Percentiles rank a stretch among this genome's conserved stretches.
These are phyloP conservation scores for Uropetala carovei DNA, from an alignment of 2,888 invertebrate species.

Conservation along the genomic window DNA sequence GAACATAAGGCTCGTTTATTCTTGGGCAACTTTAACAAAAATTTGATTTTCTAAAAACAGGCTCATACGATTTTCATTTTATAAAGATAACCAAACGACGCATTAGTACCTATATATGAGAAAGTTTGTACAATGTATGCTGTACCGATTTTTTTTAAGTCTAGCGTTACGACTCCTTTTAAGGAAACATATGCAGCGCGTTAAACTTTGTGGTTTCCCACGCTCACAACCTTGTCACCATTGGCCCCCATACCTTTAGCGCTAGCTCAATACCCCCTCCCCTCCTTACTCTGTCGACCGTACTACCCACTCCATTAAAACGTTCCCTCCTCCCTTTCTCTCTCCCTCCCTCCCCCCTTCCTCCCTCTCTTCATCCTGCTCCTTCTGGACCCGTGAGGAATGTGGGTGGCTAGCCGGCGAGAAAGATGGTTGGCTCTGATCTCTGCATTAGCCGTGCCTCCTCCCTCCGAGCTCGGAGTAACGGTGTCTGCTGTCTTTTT, in stretches of 20 bases:
- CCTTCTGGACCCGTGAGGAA: constrained; percentile 47
- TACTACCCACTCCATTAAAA: neutral
- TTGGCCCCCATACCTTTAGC: neutral
- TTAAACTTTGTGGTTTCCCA: constrained; percentile 27
- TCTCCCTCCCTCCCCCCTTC: neutral
- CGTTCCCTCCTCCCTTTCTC: neutral
- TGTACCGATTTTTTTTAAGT: too few species aligned
- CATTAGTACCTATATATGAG: too few species aligned
- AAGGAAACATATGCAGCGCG: constrained; percentile 24
- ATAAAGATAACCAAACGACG: too few species aligned
- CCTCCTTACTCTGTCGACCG: neutral
- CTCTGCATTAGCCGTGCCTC: constrained; percentile 35
- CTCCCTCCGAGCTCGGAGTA: neutral
- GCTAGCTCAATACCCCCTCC: neutral
- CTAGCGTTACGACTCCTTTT: constrained; percentile 4
- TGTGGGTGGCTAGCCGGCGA: constrained; percentile 43
- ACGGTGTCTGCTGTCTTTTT: constrained; percentile 38
- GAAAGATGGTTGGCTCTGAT: constrained; percentile 52
- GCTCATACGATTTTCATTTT: too few species aligned
- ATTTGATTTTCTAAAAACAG: too few species aligned
- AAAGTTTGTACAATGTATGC: too few species aligned
- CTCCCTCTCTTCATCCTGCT: neutral
- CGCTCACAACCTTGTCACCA: constrained; percentile 59
- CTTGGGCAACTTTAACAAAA: too few species aligned
- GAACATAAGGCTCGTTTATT: too few species aligned